These are phyloP conservation scores for Micrasema minimum DNA, from an alignment of 1,140 invertebrate species.

Conservation along the genomic window DNA sequence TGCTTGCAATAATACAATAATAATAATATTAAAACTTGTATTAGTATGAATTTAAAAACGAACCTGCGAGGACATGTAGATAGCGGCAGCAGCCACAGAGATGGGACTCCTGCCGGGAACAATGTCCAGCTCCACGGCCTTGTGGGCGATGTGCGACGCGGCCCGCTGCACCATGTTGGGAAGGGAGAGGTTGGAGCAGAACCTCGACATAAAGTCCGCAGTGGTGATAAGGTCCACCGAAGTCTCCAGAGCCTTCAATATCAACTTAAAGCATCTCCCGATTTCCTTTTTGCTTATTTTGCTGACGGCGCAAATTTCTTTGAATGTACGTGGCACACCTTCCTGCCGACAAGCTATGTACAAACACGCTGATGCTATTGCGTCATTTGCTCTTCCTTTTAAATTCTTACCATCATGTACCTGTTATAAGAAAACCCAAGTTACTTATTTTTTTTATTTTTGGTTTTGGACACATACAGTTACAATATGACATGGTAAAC, in stretches of 20 bases:
- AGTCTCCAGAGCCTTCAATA: slow-evolving; percentile 91
- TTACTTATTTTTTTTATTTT: too few species aligned
- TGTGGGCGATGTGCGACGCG: slow-evolving; percentile 95
- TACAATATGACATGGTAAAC: too few species aligned
- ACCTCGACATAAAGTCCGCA: slow-evolving; percentile 97
- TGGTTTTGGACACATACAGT: too few species aligned
- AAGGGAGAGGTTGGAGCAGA: slow-evolving; percentile 87
- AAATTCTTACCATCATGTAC: slow-evolving; percentile 97
- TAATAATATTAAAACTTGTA: too few species aligned
- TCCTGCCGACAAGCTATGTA: slow-evolving; percentile 99
- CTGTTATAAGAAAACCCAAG: slow-evolving; percentile 60
- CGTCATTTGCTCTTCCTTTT: slow-evolving; percentile 95
- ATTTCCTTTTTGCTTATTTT: slow-evolving; percentile 99
- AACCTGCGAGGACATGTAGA: slow-evolving; percentile 99
- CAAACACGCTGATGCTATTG: slow-evolving; percentile 97
- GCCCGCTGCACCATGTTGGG: slow-evolving; percentile 94
- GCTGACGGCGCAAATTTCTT: slow-evolving; percentile 98
- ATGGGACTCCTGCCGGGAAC: slow-evolving; percentile 99
- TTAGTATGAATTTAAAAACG: too few species aligned
- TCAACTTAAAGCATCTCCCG: slow-evolving; percentile 95
- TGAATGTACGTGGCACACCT: slow-evolving; percentile 98
- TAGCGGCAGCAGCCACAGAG: slow-evolving; percentile 98
- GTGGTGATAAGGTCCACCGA: slow-evolving; percentile 98
- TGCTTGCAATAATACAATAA: too few species aligned
- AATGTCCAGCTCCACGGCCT: slow-evolving; percentile 96